Base-by-base conservation (phyloP, 2,888 invertebrate species). In the Bombylius major region DNA sequence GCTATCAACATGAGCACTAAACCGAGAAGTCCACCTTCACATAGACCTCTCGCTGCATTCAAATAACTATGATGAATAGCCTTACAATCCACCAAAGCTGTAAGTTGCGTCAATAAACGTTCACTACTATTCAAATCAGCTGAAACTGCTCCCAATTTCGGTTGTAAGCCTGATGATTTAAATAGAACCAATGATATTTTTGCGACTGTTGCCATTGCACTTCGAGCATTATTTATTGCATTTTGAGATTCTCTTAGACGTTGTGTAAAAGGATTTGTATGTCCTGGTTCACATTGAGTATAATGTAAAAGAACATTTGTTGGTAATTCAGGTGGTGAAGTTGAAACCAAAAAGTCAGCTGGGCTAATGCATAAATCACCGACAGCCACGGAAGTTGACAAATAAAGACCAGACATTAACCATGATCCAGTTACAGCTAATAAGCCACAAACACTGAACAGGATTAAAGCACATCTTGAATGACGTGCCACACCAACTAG, bases 351-450 rank as follows among this genome's bases (percentile, higher is more conserved):
- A 70, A 88, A 92, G 57, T 84, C 80, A 65, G 91, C 89, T 9
- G 93, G 93, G 63, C 87, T 85, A 65, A 87, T 82, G 75, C 92
- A 92, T 32, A 91, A 82, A 75, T 91, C 91, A 50, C 89, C 89
- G 50, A 87, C 80, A 39, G 89, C 92, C 69, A 93, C 91, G 56
- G 89, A 84, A 36, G 86, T 82, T 52, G 89, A 88, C 61, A 93
- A 79, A 75, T 94, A 90, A 60, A 92, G 73, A 56, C 93, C 92
- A 54, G 89, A 86, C 78, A 90, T 86, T 65, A 91, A 78, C 89
- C 93, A 95, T 61, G 91, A 90, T 56, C 87, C 81, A 62, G 90
- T 87, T 45, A 95, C 89, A 44, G 90, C 91, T 66, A 96, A 80
- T 32, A 89, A 76, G 48, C 87, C 86, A 72, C 91, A 86, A 34